Evolutionary conservation across 2,888 invertebrate species (phyloP), one percentile per base, ranked within the genome.

Genomic region (Heliconius hortense): DNA sequence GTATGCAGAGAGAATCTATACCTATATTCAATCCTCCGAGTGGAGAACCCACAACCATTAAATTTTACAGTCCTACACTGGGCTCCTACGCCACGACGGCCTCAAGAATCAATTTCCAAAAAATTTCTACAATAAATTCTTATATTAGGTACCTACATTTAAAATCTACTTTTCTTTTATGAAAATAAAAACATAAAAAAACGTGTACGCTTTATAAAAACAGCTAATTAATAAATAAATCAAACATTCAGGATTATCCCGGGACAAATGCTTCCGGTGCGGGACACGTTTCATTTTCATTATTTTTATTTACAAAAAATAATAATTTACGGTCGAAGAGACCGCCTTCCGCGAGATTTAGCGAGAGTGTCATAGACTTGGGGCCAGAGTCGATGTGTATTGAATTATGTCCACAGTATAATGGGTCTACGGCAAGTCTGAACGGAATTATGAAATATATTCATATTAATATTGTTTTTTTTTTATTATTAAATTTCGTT

Each of bases 321-420:
- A 92, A 89, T 89, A 93, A 93, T 93, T 93, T 93, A 94, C 90
- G 88, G 88, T 82, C 85, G 83, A 78, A 81, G 86, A 87, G 89
- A 90, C 91, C 93, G 93, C 93, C 93, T 93, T 92, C 90, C 88
- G 89, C 88, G 90, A 92, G 93, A 93, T 93, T 92, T 92, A 92
- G 92, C 91, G 91, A 87, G 89, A 87, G 88, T 89, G 92, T 90
- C 93, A 92, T 91, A 93, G 92, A 92, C 89, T 89, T 86, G 88
- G 86, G 87, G 88, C 73, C 88, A 88, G 90, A 86, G 87, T 88
- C 89, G 90, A 89, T 89, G 90, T 86, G 86, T 82, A 85, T 88
- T 92, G 92, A 93, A 88, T 91, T 92, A 93, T 92, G 91, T 86
- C 85, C 86, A 86, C 85, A 15, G 85, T 89, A 89, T 91, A 90